Conservation (phyloP, 2,797 vertebrate species). For the Xenentodon cancila region DNA sequence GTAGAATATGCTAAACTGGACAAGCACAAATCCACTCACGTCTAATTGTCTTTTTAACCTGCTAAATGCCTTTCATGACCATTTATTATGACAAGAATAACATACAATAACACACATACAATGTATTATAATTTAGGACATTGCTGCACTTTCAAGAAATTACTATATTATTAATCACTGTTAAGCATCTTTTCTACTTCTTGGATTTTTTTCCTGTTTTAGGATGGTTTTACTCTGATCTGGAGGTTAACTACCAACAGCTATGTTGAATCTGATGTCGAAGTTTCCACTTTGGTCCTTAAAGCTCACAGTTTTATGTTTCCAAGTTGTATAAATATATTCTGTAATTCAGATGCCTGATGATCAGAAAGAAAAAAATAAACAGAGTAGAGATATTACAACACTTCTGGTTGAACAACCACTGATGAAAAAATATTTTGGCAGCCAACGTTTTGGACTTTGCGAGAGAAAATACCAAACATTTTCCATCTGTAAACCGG, state of each 20-base stretch:
- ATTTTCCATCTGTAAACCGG: conserved; percentile 20
- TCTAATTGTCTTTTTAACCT: no score
- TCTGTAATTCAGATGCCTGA: conserved; percentile 19
- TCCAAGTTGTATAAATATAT: conserved; percentile 33
- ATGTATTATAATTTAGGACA: no score
- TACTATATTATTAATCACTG: conserved; percentile 1
- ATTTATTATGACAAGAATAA: no score
- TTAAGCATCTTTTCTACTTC: background rate
- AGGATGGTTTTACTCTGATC: background rate
- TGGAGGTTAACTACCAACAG: conserved; percentile 35
- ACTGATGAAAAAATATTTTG: conserved; percentile 13
- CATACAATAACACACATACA: no score
- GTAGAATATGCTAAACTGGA: no score
- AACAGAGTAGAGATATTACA: conserved; percentile 1
- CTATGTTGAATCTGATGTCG: conserved; percentile 35
- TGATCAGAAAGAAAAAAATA: conserved; percentile 1
- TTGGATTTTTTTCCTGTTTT: background rate
- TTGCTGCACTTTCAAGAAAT: no score
- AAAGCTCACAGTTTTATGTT: conserved; percentile 13
- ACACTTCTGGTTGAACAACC: conserved; percentile 4
- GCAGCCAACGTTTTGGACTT: conserved; percentile 3
- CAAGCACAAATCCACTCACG: no score
- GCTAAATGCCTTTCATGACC: background rate
- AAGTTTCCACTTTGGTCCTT: conserved; percentile 21
- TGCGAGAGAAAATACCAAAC: conserved; percentile 2